Evolutionary conservation across 2,888 invertebrate genomes (phyloP).

Genomic region (Rhimphoctona megacephalus): DNA sequence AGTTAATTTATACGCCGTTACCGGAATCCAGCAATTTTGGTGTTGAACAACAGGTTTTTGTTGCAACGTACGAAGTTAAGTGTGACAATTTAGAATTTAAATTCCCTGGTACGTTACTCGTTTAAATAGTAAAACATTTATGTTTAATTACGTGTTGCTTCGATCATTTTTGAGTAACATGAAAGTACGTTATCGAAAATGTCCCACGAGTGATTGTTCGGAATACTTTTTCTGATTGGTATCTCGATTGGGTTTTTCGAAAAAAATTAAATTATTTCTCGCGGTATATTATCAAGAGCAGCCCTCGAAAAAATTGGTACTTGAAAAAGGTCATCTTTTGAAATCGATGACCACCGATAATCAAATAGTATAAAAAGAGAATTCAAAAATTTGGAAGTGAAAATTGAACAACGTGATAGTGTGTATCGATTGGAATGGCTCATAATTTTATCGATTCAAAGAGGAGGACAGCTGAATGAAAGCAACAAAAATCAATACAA

Average conservation of each 20-base stretch:
- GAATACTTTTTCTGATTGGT: background rate
- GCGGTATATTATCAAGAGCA: background rate
- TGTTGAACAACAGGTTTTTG: conserved; percentile 5
- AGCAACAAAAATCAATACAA: background rate
- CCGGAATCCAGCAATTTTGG: conserved; percentile 1
- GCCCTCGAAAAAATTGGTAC: background rate
- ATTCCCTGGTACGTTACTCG: background rate
- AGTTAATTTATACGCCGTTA: background rate
- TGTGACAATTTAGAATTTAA: background rate
- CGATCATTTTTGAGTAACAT: background rate
- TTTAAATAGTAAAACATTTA: no score
- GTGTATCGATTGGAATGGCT: background rate
- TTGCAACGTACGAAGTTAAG: background rate
- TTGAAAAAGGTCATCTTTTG: background rate
- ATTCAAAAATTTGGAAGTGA: background rate
- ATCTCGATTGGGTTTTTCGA: background rate
- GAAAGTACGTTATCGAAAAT: background rate
- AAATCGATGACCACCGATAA: background rate
- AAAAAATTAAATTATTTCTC: background rate
- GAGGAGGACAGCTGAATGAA: background rate
- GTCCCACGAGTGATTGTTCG: background rate
- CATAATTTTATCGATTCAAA: background rate
- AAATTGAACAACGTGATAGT: background rate
- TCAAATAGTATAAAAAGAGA: background rate
- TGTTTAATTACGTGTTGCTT: background rate